These are phyloP conservation scores for Platanista minor DNA, from an alignment of 2,113 vertebrate genomes.

Conservation along the genomic window DNA sequence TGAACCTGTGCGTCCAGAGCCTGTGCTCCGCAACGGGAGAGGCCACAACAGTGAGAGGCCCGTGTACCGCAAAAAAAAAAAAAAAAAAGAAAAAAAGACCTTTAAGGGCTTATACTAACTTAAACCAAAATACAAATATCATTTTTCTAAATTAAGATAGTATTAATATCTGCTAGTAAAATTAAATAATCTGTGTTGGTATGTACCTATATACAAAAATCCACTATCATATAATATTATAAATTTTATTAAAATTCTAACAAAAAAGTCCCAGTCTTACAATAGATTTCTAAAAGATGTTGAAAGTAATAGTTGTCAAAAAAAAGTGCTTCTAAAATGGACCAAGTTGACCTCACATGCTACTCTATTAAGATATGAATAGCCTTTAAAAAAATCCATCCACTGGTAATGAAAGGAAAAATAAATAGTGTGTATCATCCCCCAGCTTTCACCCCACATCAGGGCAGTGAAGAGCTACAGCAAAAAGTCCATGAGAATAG, in stretches of 20 bases:
- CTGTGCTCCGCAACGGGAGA: too few relatives aligned
- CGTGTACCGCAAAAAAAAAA: too few relatives aligned
- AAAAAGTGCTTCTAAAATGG: conserved; percentile 48
- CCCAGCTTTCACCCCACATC: background rate
- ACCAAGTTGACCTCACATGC: conserved; percentile 1
- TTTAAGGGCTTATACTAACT: background rate
- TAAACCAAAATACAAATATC: background rate
- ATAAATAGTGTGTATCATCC: background rate
- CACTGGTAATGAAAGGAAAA: background rate
- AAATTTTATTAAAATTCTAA: conserved; percentile 37
- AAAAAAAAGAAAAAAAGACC: too few relatives aligned
- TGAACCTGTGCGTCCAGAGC: too few relatives aligned
- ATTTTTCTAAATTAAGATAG: conserved; percentile 11
- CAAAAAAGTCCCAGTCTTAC: background rate
- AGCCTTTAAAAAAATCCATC: background rate
- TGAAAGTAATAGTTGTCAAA: conserved; percentile 37
- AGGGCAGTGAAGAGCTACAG: background rate
- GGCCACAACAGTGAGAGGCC: too few relatives aligned
- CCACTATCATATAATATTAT: background rate
- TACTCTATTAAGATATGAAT: conserved; percentile 44
- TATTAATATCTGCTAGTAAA: background rate
- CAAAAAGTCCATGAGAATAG: background rate
- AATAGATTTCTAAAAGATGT: conserved; percentile 45
- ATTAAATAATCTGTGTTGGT: background rate
- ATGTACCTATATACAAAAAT: background rate